phyloP scores from a whole-genome alignment of 2,113 vertebrate species.

The Eubucco bourcierii region DNA sequence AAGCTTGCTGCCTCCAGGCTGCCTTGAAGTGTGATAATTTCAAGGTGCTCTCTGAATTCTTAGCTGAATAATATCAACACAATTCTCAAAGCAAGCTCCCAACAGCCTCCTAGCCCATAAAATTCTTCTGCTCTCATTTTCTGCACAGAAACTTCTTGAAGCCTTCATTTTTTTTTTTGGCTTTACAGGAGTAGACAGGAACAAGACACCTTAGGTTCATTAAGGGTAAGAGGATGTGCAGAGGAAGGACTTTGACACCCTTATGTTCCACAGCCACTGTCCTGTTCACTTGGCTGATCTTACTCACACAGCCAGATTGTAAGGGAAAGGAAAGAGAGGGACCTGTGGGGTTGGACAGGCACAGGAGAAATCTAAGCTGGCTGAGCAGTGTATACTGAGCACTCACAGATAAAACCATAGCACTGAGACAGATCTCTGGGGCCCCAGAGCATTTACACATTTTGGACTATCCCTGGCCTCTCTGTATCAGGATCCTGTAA shows the following conservation, averaged over 20 bases:
- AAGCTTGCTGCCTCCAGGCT: not conserved
- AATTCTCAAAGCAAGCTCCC: not conserved
- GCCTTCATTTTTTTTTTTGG: not conserved
- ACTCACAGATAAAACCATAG: not conserved
- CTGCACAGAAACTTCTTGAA: not conserved
- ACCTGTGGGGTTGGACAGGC: not conserved
- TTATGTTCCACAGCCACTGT: not conserved
- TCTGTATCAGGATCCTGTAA: not conserved
- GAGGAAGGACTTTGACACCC: not conserved
- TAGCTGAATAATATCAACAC: not conserved
- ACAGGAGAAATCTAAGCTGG: not conserved
- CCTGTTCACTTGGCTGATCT: not conserved
- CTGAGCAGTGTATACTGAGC: not conserved
- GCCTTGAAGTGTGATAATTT: not conserved
- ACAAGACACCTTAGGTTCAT: not conserved
- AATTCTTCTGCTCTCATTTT: not conserved
- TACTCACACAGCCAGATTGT: rapidly evolving
- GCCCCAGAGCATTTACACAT: not conserved
- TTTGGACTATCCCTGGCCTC: not conserved
- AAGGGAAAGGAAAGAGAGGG: not conserved
- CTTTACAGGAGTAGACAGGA: not conserved
- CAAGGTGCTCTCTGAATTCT: not conserved
- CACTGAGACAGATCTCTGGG: not conserved
- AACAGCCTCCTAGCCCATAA: not conserved
- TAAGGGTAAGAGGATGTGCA: not conserved